Evolutionary conservation across 2,797 vertebrate genomes (phyloP).

Genomic region (Enoplosus armatus): DNA sequence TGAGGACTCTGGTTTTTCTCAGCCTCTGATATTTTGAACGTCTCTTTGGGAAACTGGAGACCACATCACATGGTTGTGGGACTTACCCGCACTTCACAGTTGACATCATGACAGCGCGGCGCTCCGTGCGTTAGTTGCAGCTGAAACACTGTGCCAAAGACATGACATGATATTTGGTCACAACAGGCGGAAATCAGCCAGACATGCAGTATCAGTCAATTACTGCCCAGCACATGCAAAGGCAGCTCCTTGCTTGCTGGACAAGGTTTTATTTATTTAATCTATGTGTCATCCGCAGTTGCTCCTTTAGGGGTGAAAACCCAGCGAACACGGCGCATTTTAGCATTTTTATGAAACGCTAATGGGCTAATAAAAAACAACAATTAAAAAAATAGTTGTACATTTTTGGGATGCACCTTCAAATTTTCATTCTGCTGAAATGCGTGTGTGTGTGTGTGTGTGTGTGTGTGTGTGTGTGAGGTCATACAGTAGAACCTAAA

Average conservation of each 20-base stretch:
- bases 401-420: too few relatives aligned
- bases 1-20: not conserved
- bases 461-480: constrained; percentile 3
- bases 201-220: not conserved
- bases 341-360: not conserved
- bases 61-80: not conserved
- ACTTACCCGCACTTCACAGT: constrained; percentile 19
- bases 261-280: too few relatives aligned
- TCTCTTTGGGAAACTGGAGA: too few relatives aligned
- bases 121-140: not conserved
- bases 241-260: not conserved
- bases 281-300: too few relatives aligned
- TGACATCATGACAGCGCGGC: not conserved
- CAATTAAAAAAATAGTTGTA: too few relatives aligned
- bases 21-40: not conserved
- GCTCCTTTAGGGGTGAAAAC: too few relatives aligned
- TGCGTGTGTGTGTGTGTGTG: too few relatives aligned
- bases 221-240: not conserved
- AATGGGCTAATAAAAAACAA: too few relatives aligned
- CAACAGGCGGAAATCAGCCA: not conserved
- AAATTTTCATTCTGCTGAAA: too few relatives aligned
- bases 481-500: not conserved
- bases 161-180: constrained; percentile 9
- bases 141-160: constrained; percentile 37
- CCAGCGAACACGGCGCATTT: too few relatives aligned